Conservation (phyloP, 2,888 invertebrate genomes). For the Hanleya hanleyi region DNA sequence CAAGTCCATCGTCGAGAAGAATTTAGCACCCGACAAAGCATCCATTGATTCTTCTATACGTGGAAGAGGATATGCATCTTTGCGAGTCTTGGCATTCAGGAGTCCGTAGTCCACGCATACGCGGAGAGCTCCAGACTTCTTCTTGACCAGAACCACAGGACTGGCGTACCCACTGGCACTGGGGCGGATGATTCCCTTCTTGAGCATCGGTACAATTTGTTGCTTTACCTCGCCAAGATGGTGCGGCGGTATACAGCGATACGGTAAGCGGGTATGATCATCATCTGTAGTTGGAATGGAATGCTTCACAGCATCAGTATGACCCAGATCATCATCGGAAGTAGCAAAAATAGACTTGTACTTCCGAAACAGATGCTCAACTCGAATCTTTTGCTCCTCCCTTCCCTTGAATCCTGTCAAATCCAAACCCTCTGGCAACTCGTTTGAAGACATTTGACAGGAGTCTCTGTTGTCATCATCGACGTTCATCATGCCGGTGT, state of each 20-base stretch:
- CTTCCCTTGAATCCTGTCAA: neutral
- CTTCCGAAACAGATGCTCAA: neutral
- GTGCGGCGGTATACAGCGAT: neutral
- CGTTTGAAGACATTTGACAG: neutral
- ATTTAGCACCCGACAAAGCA: too few species aligned
- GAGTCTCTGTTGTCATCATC: too few species aligned
- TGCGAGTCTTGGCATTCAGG: conserved; percentile 11
- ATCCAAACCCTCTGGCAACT: neutral
- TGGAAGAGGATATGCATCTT: conserved; percentile 13
- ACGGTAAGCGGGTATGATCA: neutral
- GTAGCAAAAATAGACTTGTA: neutral
- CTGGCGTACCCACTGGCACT: conserved; percentile 14
- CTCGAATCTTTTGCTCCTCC: neutral
- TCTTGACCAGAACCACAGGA: conserved; percentile 22
- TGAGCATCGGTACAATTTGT: neutral
- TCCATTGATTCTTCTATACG: conserved; percentile 19
- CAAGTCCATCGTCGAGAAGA: too few species aligned
- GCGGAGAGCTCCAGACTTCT: conserved; percentile 17
- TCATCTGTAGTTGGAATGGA: conserved; percentile 9
- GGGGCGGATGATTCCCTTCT: conserved; percentile 19
- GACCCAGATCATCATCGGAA: neutral
- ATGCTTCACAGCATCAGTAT: neutral
- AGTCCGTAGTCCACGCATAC: conserved; percentile 18
- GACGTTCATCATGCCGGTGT: too few species aligned
- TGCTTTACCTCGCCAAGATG: conserved; percentile 6